Conservation (phyloP, 2,888 invertebrate genomes). For the Prosapia bicincta region DNA sequence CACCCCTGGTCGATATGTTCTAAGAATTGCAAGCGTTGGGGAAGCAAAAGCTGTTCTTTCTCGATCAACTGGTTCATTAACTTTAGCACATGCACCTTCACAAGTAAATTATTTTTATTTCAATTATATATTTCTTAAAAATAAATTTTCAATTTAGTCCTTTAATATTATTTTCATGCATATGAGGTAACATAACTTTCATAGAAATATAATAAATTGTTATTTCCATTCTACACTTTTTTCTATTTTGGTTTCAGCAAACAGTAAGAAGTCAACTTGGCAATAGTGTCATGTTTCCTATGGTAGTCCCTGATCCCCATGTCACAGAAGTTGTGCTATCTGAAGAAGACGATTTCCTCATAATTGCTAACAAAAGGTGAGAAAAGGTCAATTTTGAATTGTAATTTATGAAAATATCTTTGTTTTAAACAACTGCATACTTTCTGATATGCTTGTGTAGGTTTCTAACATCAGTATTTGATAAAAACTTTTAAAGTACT, state of each 20-base stretch:
- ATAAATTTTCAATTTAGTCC: too few species aligned
- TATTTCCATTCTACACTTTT: background rate
- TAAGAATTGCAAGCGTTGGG: constrained; percentile 73
- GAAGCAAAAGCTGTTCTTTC: constrained; percentile 73
- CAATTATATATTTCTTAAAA: too few species aligned
- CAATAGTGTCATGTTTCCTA: constrained; percentile 61
- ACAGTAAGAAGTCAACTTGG: constrained; percentile 57
- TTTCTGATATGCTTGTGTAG: too few species aligned
- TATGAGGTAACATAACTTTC: too few species aligned
- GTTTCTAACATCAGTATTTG: too few species aligned
- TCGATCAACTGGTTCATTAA: constrained; percentile 38
- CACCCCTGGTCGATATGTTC: constrained; percentile 55
- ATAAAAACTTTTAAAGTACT: too few species aligned
- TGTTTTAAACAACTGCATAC: too few species aligned
- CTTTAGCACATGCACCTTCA: constrained; percentile 39
- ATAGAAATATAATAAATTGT: background rate
- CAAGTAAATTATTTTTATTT: constrained; percentile 34
- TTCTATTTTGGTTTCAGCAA: constrained; percentile 16
- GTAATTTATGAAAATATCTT: too few species aligned
- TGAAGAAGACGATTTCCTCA: constrained; percentile 79
- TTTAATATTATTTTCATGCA: too few species aligned
- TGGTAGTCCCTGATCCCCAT: constrained; percentile 71
- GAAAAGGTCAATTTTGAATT: too few species aligned
- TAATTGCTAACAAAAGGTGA: constrained; percentile 68
- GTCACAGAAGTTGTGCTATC: constrained; percentile 70